These are phyloP conservation scores for Dicrostonyx torquatus DNA, from an alignment of 2,797 vertebrate genomes.

Conservation along the genomic window DNA sequence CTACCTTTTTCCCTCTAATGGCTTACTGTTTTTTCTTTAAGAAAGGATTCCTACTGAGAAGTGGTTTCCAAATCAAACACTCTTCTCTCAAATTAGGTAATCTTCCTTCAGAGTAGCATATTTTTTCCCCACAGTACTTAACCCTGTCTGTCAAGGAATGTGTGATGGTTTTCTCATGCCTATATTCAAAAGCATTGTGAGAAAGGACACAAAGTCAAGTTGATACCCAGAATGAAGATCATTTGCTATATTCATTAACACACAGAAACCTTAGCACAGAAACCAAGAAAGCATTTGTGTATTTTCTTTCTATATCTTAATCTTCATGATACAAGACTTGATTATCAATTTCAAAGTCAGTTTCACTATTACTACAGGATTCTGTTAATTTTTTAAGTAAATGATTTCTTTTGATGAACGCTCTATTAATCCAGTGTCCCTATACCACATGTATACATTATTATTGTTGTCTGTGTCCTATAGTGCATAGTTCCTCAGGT, in stretches of 20 bases:
- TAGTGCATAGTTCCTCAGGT: background rate
- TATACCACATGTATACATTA: background rate
- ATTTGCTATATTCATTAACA: slow-evolving; percentile 8
- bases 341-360: background rate
- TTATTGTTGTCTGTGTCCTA: background rate
- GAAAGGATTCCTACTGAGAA: background rate
- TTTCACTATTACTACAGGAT: background rate
- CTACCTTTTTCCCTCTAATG: background rate
- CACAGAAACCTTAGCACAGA: background rate
- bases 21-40: background rate
- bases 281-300: background rate
- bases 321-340: background rate
- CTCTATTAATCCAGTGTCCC: background rate
- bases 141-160: background rate
- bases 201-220: background rate
- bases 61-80: background rate
- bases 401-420: background rate
- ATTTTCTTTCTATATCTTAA: background rate
- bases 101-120: background rate
- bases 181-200: background rate
- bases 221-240: background rate
- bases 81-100: background rate
- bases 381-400: background rate
- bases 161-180: background rate
- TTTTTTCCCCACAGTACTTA: background rate